These are phyloP conservation scores for Arrhamphus sclerolepis DNA, from an alignment of 2,797 vertebrate genomes.

Conservation along the genomic window DNA sequence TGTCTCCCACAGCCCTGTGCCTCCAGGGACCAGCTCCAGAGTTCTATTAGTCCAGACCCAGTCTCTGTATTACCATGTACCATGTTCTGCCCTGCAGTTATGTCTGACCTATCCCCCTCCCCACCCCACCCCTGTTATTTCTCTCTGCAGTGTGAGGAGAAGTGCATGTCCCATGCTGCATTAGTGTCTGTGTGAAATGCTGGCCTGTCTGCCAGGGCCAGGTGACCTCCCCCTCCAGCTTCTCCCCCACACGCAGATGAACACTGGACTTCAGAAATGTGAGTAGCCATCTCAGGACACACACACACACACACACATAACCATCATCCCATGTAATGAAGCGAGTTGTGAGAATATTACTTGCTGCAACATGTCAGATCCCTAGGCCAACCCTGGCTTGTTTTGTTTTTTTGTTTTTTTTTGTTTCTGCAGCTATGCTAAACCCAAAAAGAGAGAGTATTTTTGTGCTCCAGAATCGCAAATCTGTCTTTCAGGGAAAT, in stretches of 20 bases:
- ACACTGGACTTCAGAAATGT: slow-evolving; percentile 99
- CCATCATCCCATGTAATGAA: slow-evolving; percentile 43
- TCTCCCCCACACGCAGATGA: slow-evolving; percentile 99
- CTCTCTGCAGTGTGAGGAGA: slow-evolving; percentile 89
- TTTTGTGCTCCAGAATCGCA: slow-evolving; percentile 30
- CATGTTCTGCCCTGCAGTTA: slow-evolving; percentile 68
- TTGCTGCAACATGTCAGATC: slow-evolving; percentile 43
- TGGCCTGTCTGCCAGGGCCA: slow-evolving; percentile 98
- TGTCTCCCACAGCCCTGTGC: slow-evolving; percentile 61
- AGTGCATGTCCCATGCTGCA: slow-evolving; percentile 91
- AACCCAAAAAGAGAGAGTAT: slow-evolving; percentile 36
- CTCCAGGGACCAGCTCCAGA: slow-evolving; percentile 56
- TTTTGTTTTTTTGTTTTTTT: slow-evolving; percentile 23
- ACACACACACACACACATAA: slow-evolving; percentile 22
- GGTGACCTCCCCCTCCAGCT: slow-evolving; percentile 98
- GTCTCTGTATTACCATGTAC: slow-evolving; percentile 61
- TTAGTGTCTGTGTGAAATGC: slow-evolving; percentile 98
- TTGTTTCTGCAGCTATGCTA: slow-evolving; percentile 40
- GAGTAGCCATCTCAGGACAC: slow-evolving; percentile 75
- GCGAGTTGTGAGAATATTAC: slow-evolving; percentile 58
- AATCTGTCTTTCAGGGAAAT: slow-evolving; percentile 55
- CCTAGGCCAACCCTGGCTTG: slow-evolving; percentile 42
- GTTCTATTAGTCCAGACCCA: slow-evolving; percentile 64
- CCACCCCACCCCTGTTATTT: slow-evolving; percentile 11
- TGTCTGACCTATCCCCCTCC: slow-evolving; percentile 59